Conservation (phyloP, 64 coral and sea anemone genomes). For the Anthopleura sola region DNA sequence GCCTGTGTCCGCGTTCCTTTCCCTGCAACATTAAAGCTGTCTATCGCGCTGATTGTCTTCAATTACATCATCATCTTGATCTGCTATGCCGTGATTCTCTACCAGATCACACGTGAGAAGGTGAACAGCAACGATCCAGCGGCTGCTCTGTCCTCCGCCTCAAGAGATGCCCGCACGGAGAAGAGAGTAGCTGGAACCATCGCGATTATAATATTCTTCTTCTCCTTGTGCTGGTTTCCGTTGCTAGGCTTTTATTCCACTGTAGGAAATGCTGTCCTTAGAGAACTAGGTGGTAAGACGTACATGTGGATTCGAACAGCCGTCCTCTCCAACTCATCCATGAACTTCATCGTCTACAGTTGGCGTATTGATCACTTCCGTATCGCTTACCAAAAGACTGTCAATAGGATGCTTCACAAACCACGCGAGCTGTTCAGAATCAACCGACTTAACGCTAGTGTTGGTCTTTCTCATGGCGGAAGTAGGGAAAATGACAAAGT, state of each 20-base stretch:
- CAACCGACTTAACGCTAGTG: not conserved
- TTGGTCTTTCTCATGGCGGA: not conserved
- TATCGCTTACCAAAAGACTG: not conserved
- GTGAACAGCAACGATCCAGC: conserved; percentile 10
- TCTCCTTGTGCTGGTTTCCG: conserved; percentile 28
- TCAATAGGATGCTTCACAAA: not conserved
- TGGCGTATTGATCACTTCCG: conserved; percentile 27
- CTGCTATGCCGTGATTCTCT: conserved; percentile 15
- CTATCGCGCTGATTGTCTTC: conserved; percentile 16
- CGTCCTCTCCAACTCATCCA: conserved; percentile 29
- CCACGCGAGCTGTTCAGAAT: not conserved
- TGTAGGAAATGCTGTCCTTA: conserved; percentile 10
- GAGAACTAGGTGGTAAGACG: conserved; percentile 5
- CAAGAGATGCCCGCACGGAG: conserved; percentile 11
- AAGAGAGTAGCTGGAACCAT: conserved; percentile 16
- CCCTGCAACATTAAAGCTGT: not conserved
- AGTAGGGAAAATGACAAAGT: not conserved
- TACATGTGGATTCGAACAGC: conserved; percentile 48
- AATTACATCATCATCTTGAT: conserved; percentile 22
- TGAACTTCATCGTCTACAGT: conserved; percentile 51
- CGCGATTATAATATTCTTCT: conserved; percentile 33
- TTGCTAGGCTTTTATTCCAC: conserved; percentile 15
- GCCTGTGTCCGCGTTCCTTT: conserved; percentile 37
- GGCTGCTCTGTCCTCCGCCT: not conserved
- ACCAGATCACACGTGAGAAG: conserved; percentile 19